phyloP scores from a whole-genome alignment of 2,888 invertebrate genomes.

The Lymantria monacha region DNA sequence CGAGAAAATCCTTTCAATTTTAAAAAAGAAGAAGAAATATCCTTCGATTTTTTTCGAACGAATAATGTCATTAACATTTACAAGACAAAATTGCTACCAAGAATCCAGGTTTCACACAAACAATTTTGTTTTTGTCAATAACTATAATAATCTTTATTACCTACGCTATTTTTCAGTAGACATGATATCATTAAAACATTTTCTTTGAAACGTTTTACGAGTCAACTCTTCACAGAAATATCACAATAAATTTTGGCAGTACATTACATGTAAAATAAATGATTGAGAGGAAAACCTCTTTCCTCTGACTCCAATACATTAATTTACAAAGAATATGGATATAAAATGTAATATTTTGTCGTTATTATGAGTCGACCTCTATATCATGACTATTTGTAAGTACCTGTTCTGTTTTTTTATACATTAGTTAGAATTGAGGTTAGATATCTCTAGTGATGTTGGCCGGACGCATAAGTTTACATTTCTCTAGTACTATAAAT shows the following conservation, averaged over 20 bases:
- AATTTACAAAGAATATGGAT: constrained; percentile 30
- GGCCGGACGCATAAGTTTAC: neutral
- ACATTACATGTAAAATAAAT: constrained; percentile 19
- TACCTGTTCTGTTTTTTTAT: neutral
- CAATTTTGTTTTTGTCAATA: constrained; percentile 1
- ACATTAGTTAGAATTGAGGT: neutral
- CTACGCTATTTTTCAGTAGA: constrained; percentile 26
- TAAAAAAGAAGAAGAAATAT: too few relatives aligned
- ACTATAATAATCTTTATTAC: constrained; percentile 18
- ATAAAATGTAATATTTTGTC: constrained; percentile 10
- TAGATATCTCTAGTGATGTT: neutral
- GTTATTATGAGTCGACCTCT: constrained; percentile 1
- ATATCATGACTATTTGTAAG: neutral
- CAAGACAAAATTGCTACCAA: constrained; percentile 12
- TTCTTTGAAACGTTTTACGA: constrained; percentile 42
- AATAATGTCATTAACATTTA: neutral
- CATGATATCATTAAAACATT: constrained; percentile 34
- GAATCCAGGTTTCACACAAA: constrained; percentile 12
- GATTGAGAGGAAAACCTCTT: constrained; percentile 37
- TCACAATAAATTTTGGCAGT: constrained; percentile 21
- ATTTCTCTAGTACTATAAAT: neutral
- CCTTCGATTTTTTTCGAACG: too few relatives aligned
- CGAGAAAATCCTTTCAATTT: too few relatives aligned
- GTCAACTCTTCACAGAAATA: constrained; percentile 23
- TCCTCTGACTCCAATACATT: constrained; percentile 26